These are phyloP conservation scores for Charaxes varanes DNA, from an alignment of 1,140 invertebrate genomes.

Conservation along the genomic window DNA sequence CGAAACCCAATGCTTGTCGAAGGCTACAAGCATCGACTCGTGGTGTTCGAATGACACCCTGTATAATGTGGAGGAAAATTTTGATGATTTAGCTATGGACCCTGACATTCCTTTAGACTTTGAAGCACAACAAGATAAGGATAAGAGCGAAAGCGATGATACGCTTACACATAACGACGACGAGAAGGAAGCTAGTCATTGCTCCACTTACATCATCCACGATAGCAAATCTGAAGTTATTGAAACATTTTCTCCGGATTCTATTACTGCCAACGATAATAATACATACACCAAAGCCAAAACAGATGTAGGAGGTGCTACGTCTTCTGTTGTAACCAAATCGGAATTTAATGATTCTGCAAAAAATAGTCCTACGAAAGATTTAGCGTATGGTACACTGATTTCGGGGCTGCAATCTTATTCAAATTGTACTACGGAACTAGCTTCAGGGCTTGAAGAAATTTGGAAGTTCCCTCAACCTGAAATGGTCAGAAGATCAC, in stretches of 20 bases:
- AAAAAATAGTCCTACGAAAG: constrained; percentile 55
- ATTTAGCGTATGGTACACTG: constrained; percentile 58
- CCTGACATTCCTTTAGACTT: constrained; percentile 44
- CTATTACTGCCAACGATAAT: constrained; percentile 55
- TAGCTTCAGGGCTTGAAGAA: constrained; percentile 41
- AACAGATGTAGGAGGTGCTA: constrained; percentile 32
- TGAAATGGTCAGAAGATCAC: constrained; percentile 51
- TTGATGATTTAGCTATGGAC: constrained; percentile 65
- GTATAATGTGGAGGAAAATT: constrained; percentile 76
- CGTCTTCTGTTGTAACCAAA: constrained; percentile 42
- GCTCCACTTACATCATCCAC: constrained; percentile 62
- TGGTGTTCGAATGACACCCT: constrained; percentile 78
- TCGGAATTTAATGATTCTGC: constrained; percentile 53
- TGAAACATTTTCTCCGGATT: constrained; percentile 60
- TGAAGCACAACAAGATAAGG: constrained; percentile 32
- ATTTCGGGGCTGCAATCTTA: constrained; percentile 53
- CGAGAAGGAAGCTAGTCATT: constrained; percentile 53
- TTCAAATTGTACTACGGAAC: constrained; percentile 60
- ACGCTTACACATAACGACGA: constrained; percentile 59
- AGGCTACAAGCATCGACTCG: constrained; percentile 76
- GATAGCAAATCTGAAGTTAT: constrained; percentile 57
- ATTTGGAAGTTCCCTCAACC: constrained; percentile 49
- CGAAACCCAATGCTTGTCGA: constrained; percentile 67
- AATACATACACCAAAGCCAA: constrained; percentile 59
- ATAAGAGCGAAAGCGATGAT: constrained; percentile 53